Evolutionary conservation across 2,888 invertebrate genomes (phyloP), one percentile per base, ranked within the genome.

Genomic region (Pediacus dermestoides): DNA sequence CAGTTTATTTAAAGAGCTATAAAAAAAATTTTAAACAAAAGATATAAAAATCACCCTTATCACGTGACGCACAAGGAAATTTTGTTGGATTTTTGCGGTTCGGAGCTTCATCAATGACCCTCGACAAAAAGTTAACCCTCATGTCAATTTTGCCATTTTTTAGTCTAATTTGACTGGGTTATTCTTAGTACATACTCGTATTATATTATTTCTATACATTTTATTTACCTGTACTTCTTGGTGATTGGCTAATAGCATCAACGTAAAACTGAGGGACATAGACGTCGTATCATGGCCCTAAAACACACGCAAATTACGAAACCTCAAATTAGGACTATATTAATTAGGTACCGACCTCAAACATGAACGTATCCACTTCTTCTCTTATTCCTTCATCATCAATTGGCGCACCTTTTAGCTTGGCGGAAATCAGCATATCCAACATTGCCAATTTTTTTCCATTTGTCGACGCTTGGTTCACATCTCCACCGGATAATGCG

Each of bases 281-380:
- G 79, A 73, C 0, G 78, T 78, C 0, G 81, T 82, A 41, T 82
- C 82, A 53, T 80, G 80, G 1, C 82, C 77, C 77, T 77, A 53
- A 36, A 66, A 65, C 37, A 37, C 9, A 16, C 30, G 53, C 16
- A 52, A 61, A 45, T 12, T 25, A 30, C 14, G 12, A 31, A 30
- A 27, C 22, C 6, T 18, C 3, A n/a, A 33, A 21, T 11, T 18
- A 18, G 3, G n/a, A 15, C 7, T 14, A 18, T n/a, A 18, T 26
- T 2, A 3, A 31, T 3, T 16, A 4, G 9, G 11, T 12, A n/a
- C 34, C 28, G 16, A 44, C 47, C 60, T 75, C 79, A 58, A 79
- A 78, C 74, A 78, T 76, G 32, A 79, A 78, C 0, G 79, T 79
- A 46, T 79, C 77, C 1, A 78, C 77, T 67, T 78, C 78, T 56